These are phyloP conservation scores for Chymomyza procnemis DNA, from an alignment of 2,888 invertebrate species.

Conservation along the genomic window DNA sequence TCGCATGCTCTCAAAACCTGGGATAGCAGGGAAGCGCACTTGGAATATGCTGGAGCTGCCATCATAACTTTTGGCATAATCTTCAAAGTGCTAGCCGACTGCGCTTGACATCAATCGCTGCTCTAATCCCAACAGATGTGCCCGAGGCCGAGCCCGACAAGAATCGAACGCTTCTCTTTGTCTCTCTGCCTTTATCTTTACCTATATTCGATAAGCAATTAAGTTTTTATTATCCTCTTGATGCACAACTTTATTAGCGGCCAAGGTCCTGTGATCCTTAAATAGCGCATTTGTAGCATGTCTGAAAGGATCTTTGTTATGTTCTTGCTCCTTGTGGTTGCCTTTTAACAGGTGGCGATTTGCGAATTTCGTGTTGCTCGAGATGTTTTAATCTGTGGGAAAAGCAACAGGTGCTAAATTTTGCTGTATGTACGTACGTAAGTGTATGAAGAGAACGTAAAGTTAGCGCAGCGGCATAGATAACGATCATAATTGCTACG, in stretches of 20 bases:
- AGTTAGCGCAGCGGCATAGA: slow-evolving; percentile 11
- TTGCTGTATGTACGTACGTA: not conserved
- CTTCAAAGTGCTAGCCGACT: slow-evolving; percentile 48
- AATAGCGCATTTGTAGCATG: slow-evolving; percentile 27
- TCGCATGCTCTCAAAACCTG: slow-evolving; percentile 51
- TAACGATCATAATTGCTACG: slow-evolving; percentile 50
- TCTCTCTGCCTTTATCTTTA: slow-evolving; percentile 18
- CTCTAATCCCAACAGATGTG: slow-evolving; percentile 13
- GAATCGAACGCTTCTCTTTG: not conserved
- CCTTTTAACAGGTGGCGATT: slow-evolving; percentile 50
- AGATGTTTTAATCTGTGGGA: slow-evolving; percentile 59
- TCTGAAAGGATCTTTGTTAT: slow-evolving; percentile 14
- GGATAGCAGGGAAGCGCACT: not conserved
- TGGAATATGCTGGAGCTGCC: slow-evolving; percentile 26
- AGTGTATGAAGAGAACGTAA: slow-evolving; percentile 39
- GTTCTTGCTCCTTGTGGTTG: slow-evolving; percentile 29
- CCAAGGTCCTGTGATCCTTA: not conserved
- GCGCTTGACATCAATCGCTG: slow-evolving; percentile 3
- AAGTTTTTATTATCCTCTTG: slow-evolving; percentile 58
- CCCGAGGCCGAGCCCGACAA: not conserved
- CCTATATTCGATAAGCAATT: slow-evolving; percentile 58
- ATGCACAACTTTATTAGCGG: slow-evolving; percentile 70
- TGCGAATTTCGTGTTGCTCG: slow-evolving; percentile 41
- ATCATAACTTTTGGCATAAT: slow-evolving; percentile 69
- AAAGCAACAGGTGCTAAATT: slow-evolving; percentile 72